phyloP scores from a whole-genome alignment of 2,797 vertebrate genomes.

The Epinephelus awoara region DNA sequence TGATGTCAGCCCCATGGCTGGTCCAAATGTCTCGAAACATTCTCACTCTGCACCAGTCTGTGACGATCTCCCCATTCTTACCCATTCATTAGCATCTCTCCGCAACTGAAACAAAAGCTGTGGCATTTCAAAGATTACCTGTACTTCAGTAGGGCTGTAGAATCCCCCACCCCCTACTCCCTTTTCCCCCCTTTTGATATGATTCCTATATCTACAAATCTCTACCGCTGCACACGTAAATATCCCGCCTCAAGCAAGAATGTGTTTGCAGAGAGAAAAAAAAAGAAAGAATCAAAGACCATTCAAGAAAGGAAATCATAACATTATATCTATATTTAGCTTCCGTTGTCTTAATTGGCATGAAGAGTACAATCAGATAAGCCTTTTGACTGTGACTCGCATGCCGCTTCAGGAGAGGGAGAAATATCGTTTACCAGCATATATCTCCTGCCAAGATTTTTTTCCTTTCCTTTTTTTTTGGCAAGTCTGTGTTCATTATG shows the following conservation, averaged over 20 bases:
- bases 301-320: slow-evolving; percentile 77
- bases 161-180: neutral
- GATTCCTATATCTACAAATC: slow-evolving; percentile 67
- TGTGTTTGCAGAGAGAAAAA: slow-evolving; percentile 46
- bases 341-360: slow-evolving; percentile 82
- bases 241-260: slow-evolving; percentile 57
- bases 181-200: slow-evolving; percentile 44
- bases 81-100: slow-evolving; percentile 54
- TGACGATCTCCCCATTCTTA: slow-evolving; percentile 16
- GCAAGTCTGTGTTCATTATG: slow-evolving; percentile 32
- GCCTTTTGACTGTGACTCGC: slow-evolving; percentile 71
- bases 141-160: slow-evolving; percentile 40
- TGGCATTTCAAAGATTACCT: slow-evolving; percentile 70
- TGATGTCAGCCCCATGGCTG: slow-evolving; percentile 59
- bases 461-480: neutral
- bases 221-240: slow-evolving; percentile 55
- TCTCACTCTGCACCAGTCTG: slow-evolving; percentile 33
- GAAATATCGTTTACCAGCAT: slow-evolving; percentile 61
- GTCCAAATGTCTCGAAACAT: slow-evolving; percentile 70
- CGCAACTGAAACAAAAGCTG: slow-evolving; percentile 61
- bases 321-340: slow-evolving; percentile 81
- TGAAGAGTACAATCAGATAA: slow-evolving; percentile 85
- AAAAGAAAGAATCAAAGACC: slow-evolving; percentile 74
- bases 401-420: slow-evolving; percentile 68
- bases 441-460: slow-evolving; percentile 48